These are phyloP conservation scores for Euwallacea similis DNA, from an alignment of 1,140 invertebrate genomes.

Conservation along the genomic window DNA sequence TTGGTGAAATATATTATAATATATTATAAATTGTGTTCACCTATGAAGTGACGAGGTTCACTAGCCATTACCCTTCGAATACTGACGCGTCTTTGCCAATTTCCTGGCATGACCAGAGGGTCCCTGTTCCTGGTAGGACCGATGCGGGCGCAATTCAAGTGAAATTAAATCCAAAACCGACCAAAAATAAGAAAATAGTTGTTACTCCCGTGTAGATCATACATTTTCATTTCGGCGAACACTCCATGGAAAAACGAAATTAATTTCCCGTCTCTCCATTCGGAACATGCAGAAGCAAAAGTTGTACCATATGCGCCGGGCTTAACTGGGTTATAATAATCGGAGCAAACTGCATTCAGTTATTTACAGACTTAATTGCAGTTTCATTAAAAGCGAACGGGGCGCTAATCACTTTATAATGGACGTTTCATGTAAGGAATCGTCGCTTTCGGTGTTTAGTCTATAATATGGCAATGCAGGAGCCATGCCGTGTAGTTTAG, in stretches of 20 bases:
- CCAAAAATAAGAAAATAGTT: too few relatives aligned
- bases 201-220: neutral
- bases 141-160: too few relatives aligned
- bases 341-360: constrained; percentile 25
- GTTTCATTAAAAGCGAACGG: constrained; percentile 11
- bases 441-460: constrained; percentile 20
- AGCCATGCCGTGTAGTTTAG: neutral
- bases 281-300: constrained; percentile 5
- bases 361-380: constrained; percentile 1
- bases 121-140: too few relatives aligned
- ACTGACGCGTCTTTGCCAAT: too few relatives aligned
- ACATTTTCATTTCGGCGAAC: neutral
- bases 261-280: constrained; percentile 2
- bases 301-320: constrained; percentile 15
- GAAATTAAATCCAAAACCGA: too few relatives aligned
- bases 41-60: too few relatives aligned
- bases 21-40: too few relatives aligned
- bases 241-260: neutral
- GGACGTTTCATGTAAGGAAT: constrained; percentile 26
- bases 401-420: constrained; percentile 32
- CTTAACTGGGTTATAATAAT: constrained; percentile 28
- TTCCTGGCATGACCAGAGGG: too few relatives aligned
- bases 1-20: too few relatives aligned
- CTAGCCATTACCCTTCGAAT: too few relatives aligned
- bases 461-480: neutral